A percentile compares a stretch with the other conserved stretches of the same genome.
phyloP scores from a whole-genome alignment of 2,797 vertebrate species.

The Paguma larvata region DNA sequence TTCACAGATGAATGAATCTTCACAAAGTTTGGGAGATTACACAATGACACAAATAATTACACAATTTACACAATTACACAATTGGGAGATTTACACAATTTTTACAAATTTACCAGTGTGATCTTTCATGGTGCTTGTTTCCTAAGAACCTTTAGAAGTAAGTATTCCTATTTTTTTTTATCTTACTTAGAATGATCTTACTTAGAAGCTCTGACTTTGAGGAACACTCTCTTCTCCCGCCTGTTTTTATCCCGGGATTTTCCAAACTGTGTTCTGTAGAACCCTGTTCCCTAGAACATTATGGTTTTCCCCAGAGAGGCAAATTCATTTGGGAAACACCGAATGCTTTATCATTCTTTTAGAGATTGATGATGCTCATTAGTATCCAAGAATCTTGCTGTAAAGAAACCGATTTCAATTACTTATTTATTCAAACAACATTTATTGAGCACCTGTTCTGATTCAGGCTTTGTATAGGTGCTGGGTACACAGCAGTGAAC shows the following conservation, averaged over 20 bases:
- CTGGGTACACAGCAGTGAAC: neutral
- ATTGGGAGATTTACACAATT: neutral
- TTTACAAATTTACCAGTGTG: too few species aligned
- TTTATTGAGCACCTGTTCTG: conserved; percentile 5
- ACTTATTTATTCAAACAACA: conserved; percentile 10
- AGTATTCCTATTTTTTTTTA: neutral
- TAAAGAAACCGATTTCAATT: conserved; percentile 12
- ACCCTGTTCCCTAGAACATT: neutral
- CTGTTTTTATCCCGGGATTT: neutral
- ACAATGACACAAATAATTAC: neutral
- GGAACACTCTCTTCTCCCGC: neutral
- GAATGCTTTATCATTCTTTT: conserved; percentile 42
- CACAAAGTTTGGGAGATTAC: neutral
- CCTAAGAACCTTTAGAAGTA: neutral
- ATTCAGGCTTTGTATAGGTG: neutral
- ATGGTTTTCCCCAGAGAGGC: conserved; percentile 31
- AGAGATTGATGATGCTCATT: conserved; percentile 47
- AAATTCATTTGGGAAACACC: conserved; percentile 16
- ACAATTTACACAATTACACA: neutral
- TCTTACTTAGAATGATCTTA: neutral
- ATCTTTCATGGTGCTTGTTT: neutral
- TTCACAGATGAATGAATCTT: neutral
- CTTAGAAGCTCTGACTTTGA: neutral
- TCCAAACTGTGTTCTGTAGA: neutral
- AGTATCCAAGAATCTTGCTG: neutral